Conservation (phyloP, 2,797 vertebrate genomes). For the Malacoraja senta region DNA sequence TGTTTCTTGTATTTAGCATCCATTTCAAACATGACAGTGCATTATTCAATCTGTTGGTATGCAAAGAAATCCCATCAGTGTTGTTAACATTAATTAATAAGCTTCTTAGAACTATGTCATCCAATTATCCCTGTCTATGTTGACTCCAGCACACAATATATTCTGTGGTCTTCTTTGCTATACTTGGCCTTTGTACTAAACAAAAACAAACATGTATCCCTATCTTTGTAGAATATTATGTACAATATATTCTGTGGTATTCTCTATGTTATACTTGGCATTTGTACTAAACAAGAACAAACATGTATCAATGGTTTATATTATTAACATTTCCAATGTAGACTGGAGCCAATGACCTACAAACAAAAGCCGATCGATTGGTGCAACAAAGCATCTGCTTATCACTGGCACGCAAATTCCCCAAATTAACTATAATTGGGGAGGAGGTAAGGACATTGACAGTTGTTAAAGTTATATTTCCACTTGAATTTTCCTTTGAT, state of each 20-base stretch:
- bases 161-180: too few species aligned
- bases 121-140: too few species aligned
- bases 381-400: constrained; percentile 89
- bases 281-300: background rate
- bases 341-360: constrained; percentile 81
- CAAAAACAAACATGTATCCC: too few species aligned
- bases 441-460: constrained; percentile 74
- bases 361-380: constrained; percentile 87
- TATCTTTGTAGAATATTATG: background rate
- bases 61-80: background rate
- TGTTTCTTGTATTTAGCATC: background rate
- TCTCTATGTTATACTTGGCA: background rate
- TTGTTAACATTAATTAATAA: background rate
- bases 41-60: background rate
- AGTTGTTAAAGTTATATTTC: background rate
- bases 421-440: constrained; percentile 85
- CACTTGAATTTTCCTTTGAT: constrained; percentile 24
- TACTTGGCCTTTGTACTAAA: too few species aligned
- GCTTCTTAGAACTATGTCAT: background rate
- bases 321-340: constrained; percentile 45
- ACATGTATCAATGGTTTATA: background rate
- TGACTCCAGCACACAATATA: too few species aligned
- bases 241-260: background rate
- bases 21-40: background rate
- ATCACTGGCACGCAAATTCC: constrained; percentile 77